Conservation (phyloP, 2,797 vertebrate species). For the Danionella dracula region DNA sequence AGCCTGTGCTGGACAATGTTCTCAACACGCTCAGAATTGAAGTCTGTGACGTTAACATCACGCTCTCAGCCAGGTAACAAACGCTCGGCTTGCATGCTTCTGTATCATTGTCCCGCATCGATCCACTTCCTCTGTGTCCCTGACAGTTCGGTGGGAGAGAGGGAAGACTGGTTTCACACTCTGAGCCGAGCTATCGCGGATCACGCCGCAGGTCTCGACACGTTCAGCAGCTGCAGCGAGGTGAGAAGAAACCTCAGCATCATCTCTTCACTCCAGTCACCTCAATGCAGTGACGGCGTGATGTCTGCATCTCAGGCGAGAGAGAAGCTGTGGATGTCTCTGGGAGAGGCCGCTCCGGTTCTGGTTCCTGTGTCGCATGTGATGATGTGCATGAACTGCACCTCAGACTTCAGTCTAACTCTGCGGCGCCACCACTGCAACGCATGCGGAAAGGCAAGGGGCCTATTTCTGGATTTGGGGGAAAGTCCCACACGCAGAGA, state of each 20-base stretch:
- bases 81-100: neutral
- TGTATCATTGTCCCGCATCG: neutral
- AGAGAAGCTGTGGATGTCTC: slow-evolving; percentile 84
- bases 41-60: slow-evolving; percentile 81
- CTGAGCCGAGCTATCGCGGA: slow-evolving; percentile 81
- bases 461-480: too few relatives aligned
- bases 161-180: slow-evolving; percentile 93
- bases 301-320: slow-evolving; percentile 67
- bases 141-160: slow-evolving; percentile 83
- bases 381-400: slow-evolving; percentile 98
- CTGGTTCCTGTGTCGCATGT: slow-evolving; percentile 86
- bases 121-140: neutral
- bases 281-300: neutral
- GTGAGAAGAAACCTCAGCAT: slow-evolving; percentile 42
- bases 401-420: slow-evolving; percentile 91
- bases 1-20: slow-evolving; percentile 79
- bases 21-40: slow-evolving; percentile 87
- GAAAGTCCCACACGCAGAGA: too few relatives aligned
- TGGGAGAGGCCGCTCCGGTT: slow-evolving; percentile 87
- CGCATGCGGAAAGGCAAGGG: slow-evolving; percentile 95
- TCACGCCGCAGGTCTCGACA: slow-evolving; percentile 72
- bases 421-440: slow-evolving; percentile 91
- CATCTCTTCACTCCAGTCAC: neutral
- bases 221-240: slow-evolving; percentile 71
- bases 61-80: slow-evolving; percentile 85